phyloP scores from a whole-genome alignment of 2,888 invertebrate species.

The Phortica magna region DNA sequence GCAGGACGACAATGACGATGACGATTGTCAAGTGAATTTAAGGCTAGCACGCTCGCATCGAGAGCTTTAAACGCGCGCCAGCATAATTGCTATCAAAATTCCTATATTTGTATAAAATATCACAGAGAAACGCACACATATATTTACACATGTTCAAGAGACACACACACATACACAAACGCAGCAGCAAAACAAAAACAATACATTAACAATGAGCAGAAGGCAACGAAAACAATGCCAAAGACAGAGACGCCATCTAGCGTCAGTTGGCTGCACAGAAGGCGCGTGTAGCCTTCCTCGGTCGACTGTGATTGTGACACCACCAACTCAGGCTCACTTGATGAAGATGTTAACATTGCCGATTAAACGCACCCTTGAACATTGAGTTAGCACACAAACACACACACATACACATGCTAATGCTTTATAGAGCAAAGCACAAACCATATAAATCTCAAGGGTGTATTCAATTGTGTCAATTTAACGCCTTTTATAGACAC shows the following conservation, averaged over 20 bases:
- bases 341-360: constrained; percentile 69
- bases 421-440: constrained; percentile 29
- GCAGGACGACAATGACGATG: background rate
- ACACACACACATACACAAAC: constrained; percentile 34
- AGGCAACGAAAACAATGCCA: background rate
- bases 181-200: constrained; percentile 33
- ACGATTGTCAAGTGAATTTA: background rate
- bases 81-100: background rate
- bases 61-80: background rate
- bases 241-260: too few species aligned
- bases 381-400: constrained; percentile 49
- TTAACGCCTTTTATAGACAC: constrained; percentile 66
- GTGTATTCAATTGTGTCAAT: constrained; percentile 72
- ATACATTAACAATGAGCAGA: background rate
- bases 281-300: background rate
- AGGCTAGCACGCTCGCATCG: background rate
- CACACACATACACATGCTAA: constrained; percentile 27
- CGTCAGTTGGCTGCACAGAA: background rate
- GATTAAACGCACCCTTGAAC: constrained; percentile 63
- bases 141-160: background rate
- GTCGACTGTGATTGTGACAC: too few species aligned
- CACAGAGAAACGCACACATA: constrained; percentile 19
- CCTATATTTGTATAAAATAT: background rate
- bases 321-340: constrained; percentile 29
- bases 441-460: constrained; percentile 62